A percentile compares a stretch with the other conserved stretches of the same genome.
phyloP scores from a whole-genome alignment of 2,113 vertebrate species.

The Chelonoidis abingdonii region DNA sequence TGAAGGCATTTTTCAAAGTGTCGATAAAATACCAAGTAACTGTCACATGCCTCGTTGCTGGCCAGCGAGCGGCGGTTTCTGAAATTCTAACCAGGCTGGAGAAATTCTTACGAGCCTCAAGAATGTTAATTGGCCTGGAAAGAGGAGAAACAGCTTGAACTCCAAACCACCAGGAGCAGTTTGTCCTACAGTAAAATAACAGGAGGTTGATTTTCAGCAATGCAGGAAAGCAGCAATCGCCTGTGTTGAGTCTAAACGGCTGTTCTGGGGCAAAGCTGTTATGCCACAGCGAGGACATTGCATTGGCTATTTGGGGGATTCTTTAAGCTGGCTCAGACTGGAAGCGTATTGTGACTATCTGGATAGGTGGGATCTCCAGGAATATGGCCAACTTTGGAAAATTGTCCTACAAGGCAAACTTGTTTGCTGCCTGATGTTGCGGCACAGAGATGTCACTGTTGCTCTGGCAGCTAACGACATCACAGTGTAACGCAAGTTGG shows the following conservation, averaged over 20 bases:
- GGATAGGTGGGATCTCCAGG: conserved; percentile 23
- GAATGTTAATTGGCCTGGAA: conserved; percentile 7
- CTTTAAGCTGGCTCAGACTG: conserved; percentile 36
- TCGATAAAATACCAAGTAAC: conserved; percentile 3
- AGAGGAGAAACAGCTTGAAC: conserved; percentile 44
- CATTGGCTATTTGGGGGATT: conserved; percentile 54
- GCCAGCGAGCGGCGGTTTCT: conserved; percentile 2
- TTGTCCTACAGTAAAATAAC: not conserved
- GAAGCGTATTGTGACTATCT: not conserved
- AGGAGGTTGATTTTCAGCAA: conserved; percentile 20
- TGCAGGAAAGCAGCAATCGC: not conserved
- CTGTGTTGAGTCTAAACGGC: not conserved
- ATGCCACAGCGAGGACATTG: not conserved
- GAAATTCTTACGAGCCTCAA: conserved; percentile 45
- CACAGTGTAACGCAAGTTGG: not conserved
- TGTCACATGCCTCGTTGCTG: not conserved
- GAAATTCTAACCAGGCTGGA: not conserved
- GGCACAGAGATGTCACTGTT: conserved; percentile 63
- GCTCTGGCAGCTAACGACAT: conserved; percentile 4
- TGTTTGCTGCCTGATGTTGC: conserved; percentile 40
- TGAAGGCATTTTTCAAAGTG: not conserved
- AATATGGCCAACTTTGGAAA: conserved; percentile 26
- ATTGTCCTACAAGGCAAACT: conserved; percentile 48
- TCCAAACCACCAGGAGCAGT: not conserved
- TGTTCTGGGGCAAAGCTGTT: conserved; percentile 9